Percentiles rank a stretch among this genome's conserved stretches.
Evolutionary conservation across 2,797 vertebrate genomes (phyloP).

Genomic region (Odontamblyopus rebecca): DNA sequence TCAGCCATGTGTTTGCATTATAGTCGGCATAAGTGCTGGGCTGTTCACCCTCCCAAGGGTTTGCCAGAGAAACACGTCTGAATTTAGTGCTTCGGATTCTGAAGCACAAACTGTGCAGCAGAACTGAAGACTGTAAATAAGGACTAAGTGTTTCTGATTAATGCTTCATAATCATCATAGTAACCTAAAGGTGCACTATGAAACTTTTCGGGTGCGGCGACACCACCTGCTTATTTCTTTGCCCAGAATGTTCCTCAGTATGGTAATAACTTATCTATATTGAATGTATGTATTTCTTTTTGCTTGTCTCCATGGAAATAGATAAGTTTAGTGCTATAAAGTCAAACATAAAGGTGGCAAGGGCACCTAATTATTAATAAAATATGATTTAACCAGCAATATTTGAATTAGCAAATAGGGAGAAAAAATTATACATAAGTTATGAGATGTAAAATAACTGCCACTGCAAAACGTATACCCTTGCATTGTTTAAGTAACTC

Average conservation of each 20-base stretch:
- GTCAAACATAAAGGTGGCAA: not conserved
- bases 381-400: not conserved
- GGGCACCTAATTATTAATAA: not conserved
- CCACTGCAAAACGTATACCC: not conserved
- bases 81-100: too few relatives aligned
- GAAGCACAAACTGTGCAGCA: not conserved
- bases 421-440: not conserved
- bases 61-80: not conserved
- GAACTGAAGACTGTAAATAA: not conserved
- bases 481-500: too few relatives aligned
- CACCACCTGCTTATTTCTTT: too few relatives aligned
- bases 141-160: not conserved
- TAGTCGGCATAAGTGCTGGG: slow-evolving; percentile 3
- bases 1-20: slow-evolving; percentile 1
- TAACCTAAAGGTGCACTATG: not conserved
- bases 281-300: not conserved
- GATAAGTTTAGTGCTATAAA: not conserved
- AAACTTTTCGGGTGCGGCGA: not conserved
- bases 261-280: too few relatives aligned
- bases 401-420: not conserved
- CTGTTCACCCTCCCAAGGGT: not conserved
- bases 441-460: not conserved
- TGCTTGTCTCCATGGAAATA: not conserved
- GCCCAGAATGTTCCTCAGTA: too few relatives aligned
- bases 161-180: not conserved